Evolutionary conservation across 2,888 invertebrate genomes (phyloP), one percentile per base, ranked within the genome.

Genomic region (Machimus rusticus): DNA sequence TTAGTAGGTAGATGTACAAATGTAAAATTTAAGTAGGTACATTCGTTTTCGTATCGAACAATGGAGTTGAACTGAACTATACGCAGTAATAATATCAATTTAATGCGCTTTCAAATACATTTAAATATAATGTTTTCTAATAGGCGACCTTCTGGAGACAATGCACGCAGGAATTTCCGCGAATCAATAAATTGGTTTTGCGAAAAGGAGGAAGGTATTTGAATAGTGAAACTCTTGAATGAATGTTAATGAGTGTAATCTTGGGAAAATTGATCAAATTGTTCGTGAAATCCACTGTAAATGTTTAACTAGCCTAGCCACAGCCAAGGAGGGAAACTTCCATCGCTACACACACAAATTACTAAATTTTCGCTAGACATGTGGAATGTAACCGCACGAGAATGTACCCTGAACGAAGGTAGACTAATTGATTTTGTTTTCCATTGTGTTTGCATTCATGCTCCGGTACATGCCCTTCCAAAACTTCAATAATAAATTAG

Each of bases 371-470:
- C 78, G 19, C 37, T 78, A 78, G 78, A 78, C 43, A 23, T 78
- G 78, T 39, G 43, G 43, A 78, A 78, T 78, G 43, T 78, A 39
- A 78, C 78, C 78, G 43, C 43, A 78, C 5, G 23, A 78, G 43
- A 43, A 76, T 76, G 66, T 12, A 23, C 66, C 66, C 66, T 12
- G 43, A 78, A 78, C 78, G 19, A 23, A 78, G 78, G 37, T 78
- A 78, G 39, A 78, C 78, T 78, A 78, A 78, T 78, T 78, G 78
- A 78, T 78, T 78, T 78, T 78, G 23, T 78, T 37, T 76, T 76
- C 76, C 76, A 76, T 76, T 76, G 76, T 76, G 39, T 78, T 39
- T 78, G 78, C n/a, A 39, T 39, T 23, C 43, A 37, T 78, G 78
- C 37, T 76, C 28, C 76, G 19, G 76, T 66, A 66, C 34, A 37